A percentile compares a stretch with the other conserved stretches of the same genome.
Conservation (phyloP, 2,888 invertebrate genomes). For the Scaptomyza polygonia region DNA sequence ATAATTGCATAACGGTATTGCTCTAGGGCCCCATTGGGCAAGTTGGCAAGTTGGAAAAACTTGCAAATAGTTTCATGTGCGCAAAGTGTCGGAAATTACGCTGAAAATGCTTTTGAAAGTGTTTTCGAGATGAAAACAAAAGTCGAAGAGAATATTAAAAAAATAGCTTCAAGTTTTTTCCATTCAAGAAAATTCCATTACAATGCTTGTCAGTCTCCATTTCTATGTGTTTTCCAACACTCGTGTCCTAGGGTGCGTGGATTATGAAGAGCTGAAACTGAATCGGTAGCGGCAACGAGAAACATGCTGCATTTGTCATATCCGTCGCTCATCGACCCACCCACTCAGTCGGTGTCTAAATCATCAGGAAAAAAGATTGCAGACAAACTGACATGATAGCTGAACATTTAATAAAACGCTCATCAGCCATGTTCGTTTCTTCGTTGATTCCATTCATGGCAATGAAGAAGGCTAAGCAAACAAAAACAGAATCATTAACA, state of each 20-base stretch:
- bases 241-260: slow-evolving; percentile 47
- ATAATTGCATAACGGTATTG: slow-evolving; percentile 50
- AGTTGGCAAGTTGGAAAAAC: slow-evolving; percentile 55
- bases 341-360: slow-evolving; percentile 5
- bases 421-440: not conserved
- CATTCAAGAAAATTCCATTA: not conserved
- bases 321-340: not conserved
- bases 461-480: not conserved
- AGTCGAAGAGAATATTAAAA: not conserved
- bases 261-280: slow-evolving; percentile 28
- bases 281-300: slow-evolving; percentile 24
- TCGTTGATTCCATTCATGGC: not conserved
- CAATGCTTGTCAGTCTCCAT: no score
- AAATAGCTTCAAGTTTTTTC: slow-evolving; percentile 9
- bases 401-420: slow-evolving; percentile 1
- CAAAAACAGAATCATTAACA: not conserved
- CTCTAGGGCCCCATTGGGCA: slow-evolving; percentile 45
- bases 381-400: slow-evolving; percentile 11
- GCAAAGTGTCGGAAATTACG: slow-evolving; percentile 35
- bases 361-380: slow-evolving; percentile 1
- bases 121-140: not conserved
- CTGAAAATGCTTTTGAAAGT: slow-evolving; percentile 22
- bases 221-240: slow-evolving; percentile 43
- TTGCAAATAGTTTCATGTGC: slow-evolving; percentile 55
- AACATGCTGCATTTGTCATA: slow-evolving; percentile 42